Conservation (phyloP, 2,113 vertebrate genomes). For the Struthidea cinerea region DNA sequence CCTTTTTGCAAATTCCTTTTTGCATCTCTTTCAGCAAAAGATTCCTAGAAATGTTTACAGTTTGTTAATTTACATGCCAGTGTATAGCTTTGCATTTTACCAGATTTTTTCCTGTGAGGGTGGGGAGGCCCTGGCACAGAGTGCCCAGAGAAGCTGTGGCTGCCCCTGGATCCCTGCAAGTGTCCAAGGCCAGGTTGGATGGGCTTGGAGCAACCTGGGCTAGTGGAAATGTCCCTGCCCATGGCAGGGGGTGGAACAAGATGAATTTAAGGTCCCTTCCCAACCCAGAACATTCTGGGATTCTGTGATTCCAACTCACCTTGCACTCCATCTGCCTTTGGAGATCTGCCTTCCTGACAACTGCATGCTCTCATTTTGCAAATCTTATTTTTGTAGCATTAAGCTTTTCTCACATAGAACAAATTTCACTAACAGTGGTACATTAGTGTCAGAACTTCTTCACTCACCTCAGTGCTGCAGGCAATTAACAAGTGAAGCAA, state of each 20-base stretch:
- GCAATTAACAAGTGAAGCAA: not conserved
- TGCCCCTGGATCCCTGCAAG: not conserved
- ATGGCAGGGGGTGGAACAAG: accelerated
- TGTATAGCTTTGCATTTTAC: not conserved
- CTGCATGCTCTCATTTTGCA: not conserved
- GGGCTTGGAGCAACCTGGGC: accelerated
- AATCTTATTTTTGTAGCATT: not conserved
- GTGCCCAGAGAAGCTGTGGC: not conserved
- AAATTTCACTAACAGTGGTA: not conserved
- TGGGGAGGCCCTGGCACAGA: not conserved
- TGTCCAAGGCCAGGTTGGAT: accelerated
- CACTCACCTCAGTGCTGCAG: not conserved
- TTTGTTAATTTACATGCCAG: not conserved
- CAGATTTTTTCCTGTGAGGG: not conserved
- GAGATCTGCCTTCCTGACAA: not conserved
- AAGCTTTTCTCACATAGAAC: not conserved
- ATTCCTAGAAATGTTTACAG: not conserved
- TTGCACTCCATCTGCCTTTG: not conserved
- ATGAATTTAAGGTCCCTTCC: not conserved
- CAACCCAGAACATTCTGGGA: not conserved
- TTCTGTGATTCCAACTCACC: not conserved
- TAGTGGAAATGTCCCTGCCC: not conserved
- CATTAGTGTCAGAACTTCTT: not conserved
- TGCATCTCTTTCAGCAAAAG: not conserved
- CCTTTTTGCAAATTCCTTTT: not conserved